Base-by-base conservation (phyloP, 37 sponge, comb jelly and placozoan genomes). In the Theonella swinhoei region DNA sequence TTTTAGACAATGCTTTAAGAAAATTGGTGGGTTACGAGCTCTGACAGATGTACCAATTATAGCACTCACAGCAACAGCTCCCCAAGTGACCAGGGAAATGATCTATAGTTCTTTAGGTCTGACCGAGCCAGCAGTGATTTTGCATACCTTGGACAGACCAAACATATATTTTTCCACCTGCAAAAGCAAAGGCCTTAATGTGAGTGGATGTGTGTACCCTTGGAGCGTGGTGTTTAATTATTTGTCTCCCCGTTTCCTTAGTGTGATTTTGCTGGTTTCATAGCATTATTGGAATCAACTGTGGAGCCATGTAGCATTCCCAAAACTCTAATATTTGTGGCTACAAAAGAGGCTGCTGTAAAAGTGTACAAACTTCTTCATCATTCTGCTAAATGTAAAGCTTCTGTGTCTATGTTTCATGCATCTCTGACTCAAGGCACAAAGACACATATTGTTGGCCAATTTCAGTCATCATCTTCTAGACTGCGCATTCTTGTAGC, bases 1-100 rank as follows among this genome's bases (percentile, higher is more conserved):
- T 75, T 75, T 75, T n/a, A 22, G 76, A 26, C 24, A 29, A 4
- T 14, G 60, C 11, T 75, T 75, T 43, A 26, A 41, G 4, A 43
- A 43, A 26, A 58, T 75, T 24, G 76, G 76, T 75, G 76, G 76
- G 5, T 75, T 75, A 29, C 41, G 76, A 43, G 76, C 76, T 47
- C 32, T 75, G 61, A 41, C 60, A 23, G 26, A 42, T 8, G 76
- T 43, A 5, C 76, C 76, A 9, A 47, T 75, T 26, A 75, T 75
- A 8, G 72, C 72, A 36, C 39, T 75, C 4, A 75, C 76, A 58
- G 76, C 76, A 14, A 31, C 76, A 75, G 76, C 76, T 17, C 31
- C 76, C 23, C 60, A 58, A 8, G 4, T 11, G 4, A 25, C 30
- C 29, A 4, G 43, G 25, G 29, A 24, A 31, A 28, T 22, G 4